Percentiles rank a stretch among this genome's conserved stretches.
Evolutionary conservation across 2,888 invertebrate genomes (phyloP).

Genomic region (Heliconius cydno): DNA sequence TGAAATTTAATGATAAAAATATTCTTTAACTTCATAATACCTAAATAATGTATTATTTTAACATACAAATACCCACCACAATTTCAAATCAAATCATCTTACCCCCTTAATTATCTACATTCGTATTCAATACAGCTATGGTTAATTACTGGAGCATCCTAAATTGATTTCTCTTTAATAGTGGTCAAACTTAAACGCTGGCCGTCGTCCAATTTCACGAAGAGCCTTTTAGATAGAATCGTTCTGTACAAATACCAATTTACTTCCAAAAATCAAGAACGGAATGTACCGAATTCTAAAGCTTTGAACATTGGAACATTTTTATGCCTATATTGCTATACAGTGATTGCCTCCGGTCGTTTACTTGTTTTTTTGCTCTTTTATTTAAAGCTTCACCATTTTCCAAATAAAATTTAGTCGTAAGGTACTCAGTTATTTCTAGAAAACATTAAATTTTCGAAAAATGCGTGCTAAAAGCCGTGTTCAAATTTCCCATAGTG

Average conservation of each 20-base stretch:
- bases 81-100: not conserved
- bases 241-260: conserved; percentile 28
- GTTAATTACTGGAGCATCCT: conserved; percentile 17
- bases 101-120: not conserved
- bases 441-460: no score
- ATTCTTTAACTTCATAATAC: no score
- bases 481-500: no score
- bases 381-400: not conserved
- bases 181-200: conserved; percentile 26
- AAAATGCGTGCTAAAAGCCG: no score
- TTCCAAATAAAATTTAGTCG: no score
- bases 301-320: not conserved
- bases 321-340: not conserved
- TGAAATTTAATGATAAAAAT: no score
- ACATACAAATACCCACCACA: not conserved
- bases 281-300: not conserved
- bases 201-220: conserved; percentile 24
- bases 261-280: conserved; percentile 15
- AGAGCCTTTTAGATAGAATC: conserved; percentile 26
- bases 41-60: no score
- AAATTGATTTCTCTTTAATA: conserved; percentile 8
- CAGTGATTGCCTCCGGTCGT: not conserved
- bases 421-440: no score
- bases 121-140: conserved; percentile 4
- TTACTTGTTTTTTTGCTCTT: not conserved